phyloP scores from a whole-genome alignment of 2,797 vertebrate species.

The Botia almorhae region DNA sequence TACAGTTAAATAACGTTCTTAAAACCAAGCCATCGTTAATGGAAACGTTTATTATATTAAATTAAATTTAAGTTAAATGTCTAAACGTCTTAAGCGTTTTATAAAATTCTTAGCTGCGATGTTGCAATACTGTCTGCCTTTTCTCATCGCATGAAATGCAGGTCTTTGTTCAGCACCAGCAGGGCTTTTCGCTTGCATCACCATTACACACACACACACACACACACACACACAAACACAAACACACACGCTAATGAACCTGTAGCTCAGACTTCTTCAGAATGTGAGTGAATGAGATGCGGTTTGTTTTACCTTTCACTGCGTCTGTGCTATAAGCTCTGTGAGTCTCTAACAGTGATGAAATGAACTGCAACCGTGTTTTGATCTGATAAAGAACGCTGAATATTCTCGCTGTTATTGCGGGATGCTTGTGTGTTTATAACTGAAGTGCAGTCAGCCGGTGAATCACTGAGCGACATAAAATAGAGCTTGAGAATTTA shows the following conservation, averaged over 20 bases:
- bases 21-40: too few relatives aligned
- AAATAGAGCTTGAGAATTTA: too few relatives aligned
- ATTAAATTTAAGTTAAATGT: neutral
- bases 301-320: conserved; percentile 57
- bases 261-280: conserved; percentile 18
- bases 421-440: too few relatives aligned
- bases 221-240: neutral
- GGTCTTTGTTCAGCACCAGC: conserved; percentile 39
- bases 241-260: conserved; percentile 6
- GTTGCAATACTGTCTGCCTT: conserved; percentile 50
- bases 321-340: conserved; percentile 5
- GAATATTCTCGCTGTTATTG: too few relatives aligned
- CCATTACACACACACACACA: conserved; percentile 22
- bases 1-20: too few relatives aligned
- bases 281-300: conserved; percentile 41
- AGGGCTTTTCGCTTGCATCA: conserved; percentile 57
- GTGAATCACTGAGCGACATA: too few relatives aligned
- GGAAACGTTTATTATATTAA: neutral
- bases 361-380: conserved; percentile 60
- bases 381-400: conserved; percentile 20
- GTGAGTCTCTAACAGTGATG: conserved; percentile 56
- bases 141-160: conserved; percentile 48
- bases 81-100: too few relatives aligned
- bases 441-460: too few relatives aligned
- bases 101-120: conserved; percentile 8